Evolutionary conservation across 2,113 vertebrate species (phyloP).

Genomic region (Oxyruncus cristatus): DNA sequence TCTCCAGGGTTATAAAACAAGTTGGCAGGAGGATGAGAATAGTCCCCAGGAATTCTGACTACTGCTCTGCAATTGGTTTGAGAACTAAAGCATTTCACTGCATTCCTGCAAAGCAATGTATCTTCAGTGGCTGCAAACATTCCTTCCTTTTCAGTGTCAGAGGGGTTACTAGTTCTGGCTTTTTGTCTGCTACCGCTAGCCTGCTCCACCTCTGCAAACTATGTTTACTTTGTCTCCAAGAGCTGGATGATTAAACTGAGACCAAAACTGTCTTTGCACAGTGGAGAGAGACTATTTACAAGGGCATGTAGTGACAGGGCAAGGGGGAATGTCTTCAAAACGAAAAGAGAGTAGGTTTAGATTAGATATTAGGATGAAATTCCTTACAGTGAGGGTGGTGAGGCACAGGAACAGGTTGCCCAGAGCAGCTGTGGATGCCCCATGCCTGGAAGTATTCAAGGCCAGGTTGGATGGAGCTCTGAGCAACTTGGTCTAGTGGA

Average conservation of each 20-base stretch:
- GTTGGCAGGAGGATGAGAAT: neutral
- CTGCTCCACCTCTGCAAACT: neutral
- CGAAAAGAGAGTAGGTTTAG: neutral
- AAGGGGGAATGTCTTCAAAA: neutral
- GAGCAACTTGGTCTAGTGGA: neutral
- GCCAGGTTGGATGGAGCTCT: neutral
- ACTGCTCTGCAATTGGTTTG: neutral
- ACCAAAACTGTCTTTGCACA: neutral
- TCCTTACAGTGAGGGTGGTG: neutral
- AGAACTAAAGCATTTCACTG: neutral
- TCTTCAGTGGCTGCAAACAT: neutral
- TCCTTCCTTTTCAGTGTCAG: neutral
- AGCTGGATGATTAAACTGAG: neutral
- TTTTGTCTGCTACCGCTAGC: neutral
- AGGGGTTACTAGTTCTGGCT: neutral
- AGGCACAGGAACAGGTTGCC: neutral
- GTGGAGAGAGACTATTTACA: neutral
- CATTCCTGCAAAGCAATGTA: neutral
- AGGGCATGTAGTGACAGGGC: neutral
- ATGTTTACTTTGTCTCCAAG: neutral
- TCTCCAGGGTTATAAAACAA: slow-evolving; percentile 1
- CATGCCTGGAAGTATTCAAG: neutral
- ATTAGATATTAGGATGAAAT: neutral
- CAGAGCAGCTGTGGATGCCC: neutral
- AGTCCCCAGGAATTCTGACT: neutral